A percentile compares a stretch with the other conserved stretches of the same genome.
Evolutionary conservation across 2,888 invertebrate genomes (phyloP).

Genomic region (Coenonympha glycerion): DNA sequence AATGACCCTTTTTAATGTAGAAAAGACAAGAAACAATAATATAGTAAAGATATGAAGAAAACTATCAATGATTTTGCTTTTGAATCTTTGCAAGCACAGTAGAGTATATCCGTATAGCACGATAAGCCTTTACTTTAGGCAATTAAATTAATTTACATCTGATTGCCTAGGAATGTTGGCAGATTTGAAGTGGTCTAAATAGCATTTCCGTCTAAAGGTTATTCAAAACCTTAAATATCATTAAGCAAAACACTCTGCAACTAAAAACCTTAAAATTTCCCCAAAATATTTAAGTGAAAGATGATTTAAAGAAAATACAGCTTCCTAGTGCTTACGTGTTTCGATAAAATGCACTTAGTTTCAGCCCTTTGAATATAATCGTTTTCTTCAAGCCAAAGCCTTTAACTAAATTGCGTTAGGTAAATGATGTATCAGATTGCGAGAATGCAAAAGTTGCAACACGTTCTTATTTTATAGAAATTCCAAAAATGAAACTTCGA

Average conservation of each 20-base stretch:
- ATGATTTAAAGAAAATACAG: no score
- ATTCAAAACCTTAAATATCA: background rate
- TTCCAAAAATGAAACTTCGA: slow-evolving; percentile 5
- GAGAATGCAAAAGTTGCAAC: background rate
- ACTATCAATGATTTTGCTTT: no score
- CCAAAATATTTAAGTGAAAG: no score
- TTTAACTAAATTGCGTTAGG: background rate
- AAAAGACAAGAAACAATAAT: no score
- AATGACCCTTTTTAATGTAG: no score
- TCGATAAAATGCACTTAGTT: no score
- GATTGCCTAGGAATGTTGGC: slow-evolving; percentile 1
- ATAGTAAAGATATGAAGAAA: no score
- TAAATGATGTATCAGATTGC: background rate
- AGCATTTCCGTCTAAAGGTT: background rate
- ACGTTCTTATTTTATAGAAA: background rate
- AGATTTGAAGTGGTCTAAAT: slow-evolving; percentile 11
- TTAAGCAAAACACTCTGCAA: background rate
- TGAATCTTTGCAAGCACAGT: background rate
- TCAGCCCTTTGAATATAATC: no score
- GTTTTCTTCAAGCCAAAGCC: background rate
- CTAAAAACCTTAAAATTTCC: background rate
- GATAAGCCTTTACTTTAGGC: background rate
- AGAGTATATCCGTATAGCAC: background rate
- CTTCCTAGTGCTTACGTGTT: no score
- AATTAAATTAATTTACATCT: slow-evolving; percentile 1